Evolutionary conservation across 2,113 vertebrate genomes (phyloP).

Genomic region (Erythrolamprus reginae): DNA sequence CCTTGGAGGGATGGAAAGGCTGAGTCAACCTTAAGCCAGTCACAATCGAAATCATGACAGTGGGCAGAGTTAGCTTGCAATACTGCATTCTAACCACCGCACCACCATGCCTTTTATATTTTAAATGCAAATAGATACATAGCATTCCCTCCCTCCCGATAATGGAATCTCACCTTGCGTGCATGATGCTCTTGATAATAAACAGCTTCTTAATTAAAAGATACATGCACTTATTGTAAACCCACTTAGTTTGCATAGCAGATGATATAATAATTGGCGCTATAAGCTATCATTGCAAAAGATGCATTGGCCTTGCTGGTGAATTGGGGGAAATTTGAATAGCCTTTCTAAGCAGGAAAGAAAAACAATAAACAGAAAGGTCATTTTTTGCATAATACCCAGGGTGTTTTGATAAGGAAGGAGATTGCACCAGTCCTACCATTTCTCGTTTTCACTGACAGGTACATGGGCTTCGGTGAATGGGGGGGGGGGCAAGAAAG

Average conservation of each 20-base stretch:
- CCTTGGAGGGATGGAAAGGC: too few relatives aligned
- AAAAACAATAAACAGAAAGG: slow-evolving; percentile 46
- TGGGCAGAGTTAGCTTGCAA: too few relatives aligned
- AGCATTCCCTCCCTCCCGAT: not conserved
- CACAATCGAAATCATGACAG: too few relatives aligned
- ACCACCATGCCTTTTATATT: not conserved
- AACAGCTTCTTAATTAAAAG: not conserved
- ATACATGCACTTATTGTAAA: not conserved
- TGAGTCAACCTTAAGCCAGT: too few relatives aligned
- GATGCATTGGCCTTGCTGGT: not conserved
- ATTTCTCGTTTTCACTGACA: not conserved
- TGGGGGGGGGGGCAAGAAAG: not conserved
- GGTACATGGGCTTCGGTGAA: not conserved
- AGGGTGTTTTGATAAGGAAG: slow-evolving; percentile 18
- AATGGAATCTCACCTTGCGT: not conserved
- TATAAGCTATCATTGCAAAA: not conserved
- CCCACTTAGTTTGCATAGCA: not conserved
- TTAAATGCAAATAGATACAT: not conserved
- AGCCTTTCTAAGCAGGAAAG: slow-evolving; percentile 41
- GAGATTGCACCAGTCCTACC: not conserved
- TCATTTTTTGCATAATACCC: slow-evolving; percentile 52
- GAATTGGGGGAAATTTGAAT: slow-evolving; percentile 25
- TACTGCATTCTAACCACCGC: too few relatives aligned
- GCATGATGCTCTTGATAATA: not conserved
- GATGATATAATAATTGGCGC: not conserved